phyloP scores from a whole-genome alignment of 2,797 vertebrate species.

The Acestrorhynchus altus region DNA sequence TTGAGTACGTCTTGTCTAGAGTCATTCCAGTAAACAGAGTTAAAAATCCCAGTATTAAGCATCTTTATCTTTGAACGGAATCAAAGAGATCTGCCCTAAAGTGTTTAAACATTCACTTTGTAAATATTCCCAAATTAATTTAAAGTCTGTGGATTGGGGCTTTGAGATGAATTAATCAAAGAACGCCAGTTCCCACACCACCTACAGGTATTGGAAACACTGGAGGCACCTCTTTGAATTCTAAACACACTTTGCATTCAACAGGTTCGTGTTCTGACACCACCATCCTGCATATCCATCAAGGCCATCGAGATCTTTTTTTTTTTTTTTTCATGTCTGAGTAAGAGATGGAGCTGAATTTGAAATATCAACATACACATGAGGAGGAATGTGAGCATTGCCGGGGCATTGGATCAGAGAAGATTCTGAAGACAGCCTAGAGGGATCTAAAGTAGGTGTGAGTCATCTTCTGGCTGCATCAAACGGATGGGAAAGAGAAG shows the following conservation, averaged over 20 bases:
- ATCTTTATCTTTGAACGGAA: constrained; percentile 39
- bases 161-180: constrained; percentile 34
- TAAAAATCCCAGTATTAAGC: neutral
- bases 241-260: neutral
- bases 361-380: constrained; percentile 12
- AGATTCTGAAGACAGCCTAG: constrained; percentile 47
- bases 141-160: constrained; percentile 19
- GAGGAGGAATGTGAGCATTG: constrained; percentile 19
- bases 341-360: neutral
- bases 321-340: neutral
- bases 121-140: constrained; percentile 47
- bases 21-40: neutral
- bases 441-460: constrained; percentile 65
- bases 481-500: constrained; percentile 48
- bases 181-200: constrained; percentile 31
- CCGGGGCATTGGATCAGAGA: constrained; percentile 18
- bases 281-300: constrained; percentile 3
- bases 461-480: constrained; percentile 57
- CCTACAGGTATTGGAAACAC: constrained; percentile 47
- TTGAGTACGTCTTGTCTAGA: neutral
- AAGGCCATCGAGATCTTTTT: constrained; percentile 5
- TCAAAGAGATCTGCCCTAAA: constrained; percentile 38
- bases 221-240: constrained; percentile 49
- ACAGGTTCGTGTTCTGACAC: neutral
- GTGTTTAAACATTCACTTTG: constrained; percentile 56